phyloP scores from a whole-genome alignment of 2,888 invertebrate genomes.

The Trichogramma dendrolimi region DNA sequence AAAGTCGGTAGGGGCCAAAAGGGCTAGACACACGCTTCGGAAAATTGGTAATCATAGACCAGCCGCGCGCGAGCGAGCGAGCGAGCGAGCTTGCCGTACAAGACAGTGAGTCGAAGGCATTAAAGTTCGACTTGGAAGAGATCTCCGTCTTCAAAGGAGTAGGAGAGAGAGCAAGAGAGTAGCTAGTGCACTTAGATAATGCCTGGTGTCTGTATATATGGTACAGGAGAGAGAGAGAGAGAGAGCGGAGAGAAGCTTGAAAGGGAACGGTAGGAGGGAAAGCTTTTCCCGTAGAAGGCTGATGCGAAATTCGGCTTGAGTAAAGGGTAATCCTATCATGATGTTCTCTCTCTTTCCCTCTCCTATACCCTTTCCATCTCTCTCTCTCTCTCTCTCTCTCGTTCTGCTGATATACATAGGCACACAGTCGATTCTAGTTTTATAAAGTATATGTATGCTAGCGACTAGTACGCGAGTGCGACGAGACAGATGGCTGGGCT shows the following conservation, averaged over 20 bases:
- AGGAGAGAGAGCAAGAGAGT: not conserved
- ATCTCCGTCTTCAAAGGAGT: slow-evolving; percentile 42
- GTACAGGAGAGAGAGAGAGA: not conserved
- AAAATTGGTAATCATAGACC: slow-evolving; percentile 54
- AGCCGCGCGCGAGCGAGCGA: slow-evolving; percentile 39
- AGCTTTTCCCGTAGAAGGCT: slow-evolving; percentile 51
- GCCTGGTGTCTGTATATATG: slow-evolving; percentile 32
- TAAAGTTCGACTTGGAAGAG: slow-evolving; percentile 46
- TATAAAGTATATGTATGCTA: no score
- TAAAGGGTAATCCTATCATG: slow-evolving; percentile 53
- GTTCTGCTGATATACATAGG: slow-evolving; percentile 15
- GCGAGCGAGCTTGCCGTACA: no score
- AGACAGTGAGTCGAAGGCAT: slow-evolving; percentile 34
- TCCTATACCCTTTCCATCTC: slow-evolving; percentile 38
- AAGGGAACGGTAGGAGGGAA: slow-evolving; percentile 25
- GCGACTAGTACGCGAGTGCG: no score
- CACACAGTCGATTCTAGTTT: no score
- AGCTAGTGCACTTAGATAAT: slow-evolving; percentile 53
- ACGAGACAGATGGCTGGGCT: no score
- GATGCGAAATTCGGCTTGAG: slow-evolving; percentile 49
- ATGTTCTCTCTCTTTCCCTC: not conserved
- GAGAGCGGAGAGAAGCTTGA: slow-evolving; percentile 1
- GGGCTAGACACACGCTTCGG: slow-evolving; percentile 42
- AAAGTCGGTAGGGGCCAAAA: slow-evolving; percentile 36
- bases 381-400: slow-evolving; percentile 36